Conservation (phyloP, 2,888 invertebrate species). For the Operophtera brumata region DNA sequence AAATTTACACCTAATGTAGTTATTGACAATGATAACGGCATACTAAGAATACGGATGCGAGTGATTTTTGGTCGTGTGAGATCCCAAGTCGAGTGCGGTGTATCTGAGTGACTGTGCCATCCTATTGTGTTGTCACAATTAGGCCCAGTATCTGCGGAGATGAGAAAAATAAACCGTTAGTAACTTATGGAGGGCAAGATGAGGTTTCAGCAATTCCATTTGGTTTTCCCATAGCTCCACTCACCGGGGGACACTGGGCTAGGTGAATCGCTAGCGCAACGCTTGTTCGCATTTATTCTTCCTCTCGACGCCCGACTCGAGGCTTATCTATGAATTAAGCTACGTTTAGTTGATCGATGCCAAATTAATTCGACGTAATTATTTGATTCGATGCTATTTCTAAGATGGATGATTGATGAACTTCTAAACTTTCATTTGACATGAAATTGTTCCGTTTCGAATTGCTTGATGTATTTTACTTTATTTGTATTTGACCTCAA, state of each 20-base stretch:
- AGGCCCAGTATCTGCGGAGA: constrained; percentile 6
- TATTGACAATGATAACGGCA: neutral
- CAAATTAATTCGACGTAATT: constrained; percentile 63
- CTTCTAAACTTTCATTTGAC: constrained; percentile 27
- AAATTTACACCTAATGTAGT: neutral
- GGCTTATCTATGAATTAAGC: constrained; percentile 57
- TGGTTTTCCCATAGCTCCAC: neutral
- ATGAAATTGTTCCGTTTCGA: constrained; percentile 34
- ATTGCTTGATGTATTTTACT: constrained; percentile 54
- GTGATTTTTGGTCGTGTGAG: constrained; percentile 15
- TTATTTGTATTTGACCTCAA: constrained; percentile 59
- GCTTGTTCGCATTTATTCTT: constrained; percentile 70
- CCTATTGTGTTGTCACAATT: constrained; percentile 28
- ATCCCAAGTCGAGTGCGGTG: constrained; percentile 27
- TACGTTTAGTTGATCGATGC: constrained; percentile 72
- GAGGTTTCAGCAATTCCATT: neutral
- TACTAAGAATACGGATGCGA: constrained; percentile 1
- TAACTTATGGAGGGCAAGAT: neutral
- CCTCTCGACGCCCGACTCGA: constrained; percentile 48
- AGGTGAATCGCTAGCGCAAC: constrained; percentile 44
- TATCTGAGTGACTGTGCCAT: constrained; percentile 40
- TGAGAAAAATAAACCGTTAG: neutral
- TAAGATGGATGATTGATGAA: constrained; percentile 12
- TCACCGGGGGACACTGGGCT: constrained; percentile 3
- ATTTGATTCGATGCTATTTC: constrained; percentile 33